Base-by-base conservation (phyloP, 2,797 vertebrate species). In the Gymnothorax javanicus region DNA sequence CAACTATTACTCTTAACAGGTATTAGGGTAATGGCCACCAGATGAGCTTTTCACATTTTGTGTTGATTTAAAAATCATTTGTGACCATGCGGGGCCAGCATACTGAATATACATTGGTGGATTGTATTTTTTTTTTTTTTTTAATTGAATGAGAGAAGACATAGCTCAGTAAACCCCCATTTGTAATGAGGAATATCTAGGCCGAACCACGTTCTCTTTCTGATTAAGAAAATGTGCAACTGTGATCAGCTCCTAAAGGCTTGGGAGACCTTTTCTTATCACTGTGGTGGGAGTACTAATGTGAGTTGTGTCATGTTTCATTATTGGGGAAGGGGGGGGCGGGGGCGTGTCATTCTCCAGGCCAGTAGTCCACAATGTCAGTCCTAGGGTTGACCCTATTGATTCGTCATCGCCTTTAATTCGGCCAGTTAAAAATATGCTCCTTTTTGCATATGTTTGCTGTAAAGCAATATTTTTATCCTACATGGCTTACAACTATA, bases 61-160 rank as follows among this genome's bases (percentile, higher is more conserved):
- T 86, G 62, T 56, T 75, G 82, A 73, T 73, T 83, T 87, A 50
- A 20, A 73, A 87, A 73, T 75, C n/a, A 77, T 64, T 83, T 20
- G 23, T 13, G 7, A 86, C 58, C 87, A 64, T 86, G 60, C 52
- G 59, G 79, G 88, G 84, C 87, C 89, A 83, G 84, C 89, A 87
- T 86, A 86, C 69, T 92, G 91, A 92, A 92, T 93, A 91, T 93
- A 90, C 82, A 87, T 87, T 84, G 77, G 77, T 81, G 77, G 69
- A 52, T 84, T 77, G 73, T 89, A 71, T 86, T 89, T 88, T 84
- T 87, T 87, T 25, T 7, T 69, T 2, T 8, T 69, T 81, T 56
- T 81, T 20, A 54, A 52, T 79, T 25, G n/a, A 23, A 54, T 33
- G 52, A 56, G 52, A 81, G 54, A 43, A 54, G 56, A 81, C 9